Conservation (phyloP, 1,140 invertebrate genomes). For the Apis dorsata region DNA sequence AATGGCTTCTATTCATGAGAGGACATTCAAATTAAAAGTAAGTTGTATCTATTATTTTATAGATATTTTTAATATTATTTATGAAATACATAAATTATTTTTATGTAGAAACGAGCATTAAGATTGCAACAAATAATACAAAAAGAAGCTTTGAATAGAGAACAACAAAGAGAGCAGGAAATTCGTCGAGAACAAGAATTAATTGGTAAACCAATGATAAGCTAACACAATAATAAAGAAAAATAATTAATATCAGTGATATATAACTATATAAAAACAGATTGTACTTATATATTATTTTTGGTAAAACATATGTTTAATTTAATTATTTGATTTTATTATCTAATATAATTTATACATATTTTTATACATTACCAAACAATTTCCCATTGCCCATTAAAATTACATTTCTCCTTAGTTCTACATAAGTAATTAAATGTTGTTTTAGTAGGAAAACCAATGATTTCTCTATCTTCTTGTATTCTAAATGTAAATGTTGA, state of each 20-base stretch:
- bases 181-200: slow-evolving; percentile 71
- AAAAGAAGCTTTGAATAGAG: slow-evolving; percentile 72
- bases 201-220: slow-evolving; percentile 67
- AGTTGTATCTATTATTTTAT: slow-evolving; percentile 28
- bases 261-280: slow-evolving; percentile 10
- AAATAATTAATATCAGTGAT: not conserved
- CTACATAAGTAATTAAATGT: slow-evolving; percentile 96
- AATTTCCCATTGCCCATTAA: slow-evolving; percentile 73
- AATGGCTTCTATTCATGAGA: slow-evolving; percentile 74
- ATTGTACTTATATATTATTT: slow-evolving; percentile 40
- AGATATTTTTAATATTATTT: slow-evolving; percentile 15
- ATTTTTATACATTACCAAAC: slow-evolving; percentile 63
- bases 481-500: slow-evolving; percentile 98
- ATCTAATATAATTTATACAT: slow-evolving; percentile 10
- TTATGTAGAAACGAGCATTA: slow-evolving; percentile 74
- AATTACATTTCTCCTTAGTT: slow-evolving; percentile 72
- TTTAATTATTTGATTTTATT: not conserved
- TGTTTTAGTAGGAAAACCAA: slow-evolving; percentile 89
- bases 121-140: slow-evolving; percentile 75
- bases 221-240: slow-evolving; percentile 13
- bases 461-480: slow-evolving; percentile 97
- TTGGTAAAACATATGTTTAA: slow-evolving; percentile 17
- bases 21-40: slow-evolving; percentile 76
- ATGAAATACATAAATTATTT: not conserved
- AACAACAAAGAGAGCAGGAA: slow-evolving; percentile 73